Base-by-base conservation (phyloP, 2,888 invertebrate genomes). In the Pegoplata infirma region DNA sequence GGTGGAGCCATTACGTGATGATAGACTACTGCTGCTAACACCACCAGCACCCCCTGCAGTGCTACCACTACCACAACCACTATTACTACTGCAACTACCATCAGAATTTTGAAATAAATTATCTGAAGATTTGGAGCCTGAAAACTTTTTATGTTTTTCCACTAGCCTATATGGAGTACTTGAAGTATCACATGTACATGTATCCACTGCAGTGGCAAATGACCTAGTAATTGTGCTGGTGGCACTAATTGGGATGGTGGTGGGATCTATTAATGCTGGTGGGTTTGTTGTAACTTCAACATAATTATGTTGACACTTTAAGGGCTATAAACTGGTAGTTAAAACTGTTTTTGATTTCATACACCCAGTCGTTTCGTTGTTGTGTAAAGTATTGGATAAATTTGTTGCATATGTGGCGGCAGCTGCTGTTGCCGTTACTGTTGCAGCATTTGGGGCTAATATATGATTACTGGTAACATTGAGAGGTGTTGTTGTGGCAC, bases 321-420 rank as follows among this genome's bases (percentile, higher is more conserved):
- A 44, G 25, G 77, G 89, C 89, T 89, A 89, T 90, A 89, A 89
- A 64, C 87, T 87, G 56, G 84, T 86, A 81, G 81, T 82, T 69
- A 66, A 64, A 36, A 79, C 58, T 28, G 75, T 44, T 53, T 53
- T 61, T 40, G 81, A 21, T 56, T 44, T 63, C 75, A 68, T 49
- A 44, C 73, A 80, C 68, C 56, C 58, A 53, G 77, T 51, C 32
- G 73, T 58, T 63, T 73, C 69, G 75, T 64, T 77, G 74, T 67
- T 77, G 74, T 67, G 71, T 64, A 55, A 66, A 74, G 72, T 66
- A 28, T 68, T 72, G 19, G 25, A 10, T 32, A 81, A 28, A 51
- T 74, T 55, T 49, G 78, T 56, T 32, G 84, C 55, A 28, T 64
- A 23, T 56, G 63, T 63, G 74, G 80, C 72, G 51, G 63, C 66